Evolutionary conservation across 92 coral and sea anemone genomes (phyloP).

Genomic region (Pocillopora grandis): DNA sequence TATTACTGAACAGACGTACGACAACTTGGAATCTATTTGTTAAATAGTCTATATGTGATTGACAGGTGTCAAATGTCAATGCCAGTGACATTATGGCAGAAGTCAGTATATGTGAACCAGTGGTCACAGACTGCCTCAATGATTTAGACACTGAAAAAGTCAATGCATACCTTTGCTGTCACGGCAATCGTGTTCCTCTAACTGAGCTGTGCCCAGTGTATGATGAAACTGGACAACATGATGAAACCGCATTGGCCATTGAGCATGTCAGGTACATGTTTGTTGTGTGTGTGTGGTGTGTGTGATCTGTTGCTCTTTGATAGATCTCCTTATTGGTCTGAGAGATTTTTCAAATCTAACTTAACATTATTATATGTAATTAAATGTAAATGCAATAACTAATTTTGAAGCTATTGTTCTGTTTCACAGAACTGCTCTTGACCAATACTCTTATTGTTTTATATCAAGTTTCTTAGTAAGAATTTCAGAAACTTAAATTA

Average conservation of each 20-base stretch:
- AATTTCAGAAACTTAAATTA: no score
- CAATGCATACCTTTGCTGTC: conserved; percentile 31
- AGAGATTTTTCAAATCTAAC: no score
- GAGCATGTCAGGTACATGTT: conserved; percentile 88
- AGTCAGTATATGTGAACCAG: conserved; percentile 72
- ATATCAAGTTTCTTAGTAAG: no score
- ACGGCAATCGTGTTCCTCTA: conserved; percentile 63
- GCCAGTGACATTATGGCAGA: conserved; percentile 72
- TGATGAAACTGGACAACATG: conserved; percentile 90
- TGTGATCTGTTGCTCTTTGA: background rate
- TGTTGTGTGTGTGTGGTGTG: no score
- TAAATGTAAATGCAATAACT: no score
- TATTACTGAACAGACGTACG: no score
- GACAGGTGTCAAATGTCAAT: conserved; percentile 75
- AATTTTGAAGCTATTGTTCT: no score
- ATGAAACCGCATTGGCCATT: conserved; percentile 88
- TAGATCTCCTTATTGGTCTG: background rate
- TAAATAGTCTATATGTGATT: background rate
- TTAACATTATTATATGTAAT: no score
- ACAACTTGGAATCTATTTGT: no score
- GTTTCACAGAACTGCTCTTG: no score
- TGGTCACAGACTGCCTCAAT: conserved; percentile 61
- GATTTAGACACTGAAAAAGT: conserved; percentile 51
- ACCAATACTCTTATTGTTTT: no score
- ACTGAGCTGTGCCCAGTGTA: conserved; percentile 82